Percentiles rank a stretch among this genome's conserved stretches.
phyloP scores from a whole-genome alignment of 2,113 vertebrate species.

The Fregata magnificens region DNA sequence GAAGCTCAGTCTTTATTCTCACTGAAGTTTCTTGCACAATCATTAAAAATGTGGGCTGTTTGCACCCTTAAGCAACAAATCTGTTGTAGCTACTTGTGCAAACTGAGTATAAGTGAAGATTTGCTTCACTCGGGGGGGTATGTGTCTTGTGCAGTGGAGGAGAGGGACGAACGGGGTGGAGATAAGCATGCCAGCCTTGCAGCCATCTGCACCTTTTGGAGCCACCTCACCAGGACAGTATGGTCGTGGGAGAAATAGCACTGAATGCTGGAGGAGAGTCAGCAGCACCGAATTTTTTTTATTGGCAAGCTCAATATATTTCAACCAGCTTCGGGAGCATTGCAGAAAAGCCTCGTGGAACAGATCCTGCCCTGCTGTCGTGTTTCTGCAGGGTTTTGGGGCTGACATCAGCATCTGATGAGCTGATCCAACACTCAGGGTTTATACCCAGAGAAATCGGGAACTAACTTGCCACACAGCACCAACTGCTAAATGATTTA shows the following conservation, averaged over 20 bases:
- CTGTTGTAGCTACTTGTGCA: neutral
- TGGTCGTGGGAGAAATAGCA: neutral
- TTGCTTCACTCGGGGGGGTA: neutral
- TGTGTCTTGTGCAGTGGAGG: neutral
- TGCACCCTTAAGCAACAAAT: neutral
- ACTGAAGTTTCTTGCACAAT: constrained; percentile 8
- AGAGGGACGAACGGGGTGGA: neutral
- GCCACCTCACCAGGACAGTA: neutral
- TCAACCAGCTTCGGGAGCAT: neutral
- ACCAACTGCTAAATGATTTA: neutral
- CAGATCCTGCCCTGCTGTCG: neutral
- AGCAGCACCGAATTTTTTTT: neutral
- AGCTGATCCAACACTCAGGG: neutral
- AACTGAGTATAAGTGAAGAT: neutral
- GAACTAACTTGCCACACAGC: neutral
- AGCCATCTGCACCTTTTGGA: neutral
- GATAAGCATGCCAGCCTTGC: neutral
- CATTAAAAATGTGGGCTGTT: neutral
- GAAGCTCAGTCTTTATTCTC: constrained; percentile 20
- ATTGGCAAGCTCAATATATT: neutral
- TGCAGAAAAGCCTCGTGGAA: neutral
- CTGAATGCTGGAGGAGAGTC: neutral
- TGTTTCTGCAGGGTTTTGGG: neutral
- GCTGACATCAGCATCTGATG: neutral
- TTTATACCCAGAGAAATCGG: neutral